Evolutionary conservation across 2,888 invertebrate species (phyloP), one percentile per base, ranked within the genome.

Genomic region (Oegoconia quadripuncta): DNA sequence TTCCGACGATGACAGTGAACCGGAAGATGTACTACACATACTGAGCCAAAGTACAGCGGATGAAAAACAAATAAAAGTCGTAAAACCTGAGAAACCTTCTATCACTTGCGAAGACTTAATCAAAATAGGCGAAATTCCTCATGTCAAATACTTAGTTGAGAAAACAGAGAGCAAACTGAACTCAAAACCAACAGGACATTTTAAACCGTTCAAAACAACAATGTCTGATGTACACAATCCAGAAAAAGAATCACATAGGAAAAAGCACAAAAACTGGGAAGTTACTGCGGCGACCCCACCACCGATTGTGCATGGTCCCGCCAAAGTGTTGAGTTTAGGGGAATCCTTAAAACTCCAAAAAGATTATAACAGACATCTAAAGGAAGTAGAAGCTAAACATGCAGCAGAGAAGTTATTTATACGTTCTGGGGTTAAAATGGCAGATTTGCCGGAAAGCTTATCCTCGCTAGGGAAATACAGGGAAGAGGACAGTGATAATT

Each of bases 251-350:
- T 78, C 81, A 34, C 41, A 59, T 1, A 72, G 89, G 18, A 88
- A 86, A 40, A 88, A 82, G 50, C 71, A 82, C 48, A 88, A 87
- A 59, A 52, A 89, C 52, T 91, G 91, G 90, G 91, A 91, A 68
- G 79, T 90, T 3, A 91, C 91, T 1, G 89, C 91, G 9, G 91
- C 91, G 4, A 91, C 91, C 5, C 91, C 91, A 25, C 91, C 91
- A 0, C 81, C 84, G 1, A 88, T 81, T 26, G 56, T 90, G 26
- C 88, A 90, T 54, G 89, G 89, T 35, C 79, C 90, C 22, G 81
- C 77, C 2, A 89, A 90, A 69, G 44, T 79, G 9, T 63, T 91
- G 36, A 74, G 73, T 32, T 62, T 91, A 36, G 84, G 88, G 39
- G 90, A 91, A 52, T 91, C 91, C 1, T 63, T 91, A 3, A 74